Evolutionary conservation across 2,113 vertebrate genomes (phyloP), one percentile per base, ranked within the genome.

Genomic region (Oenanthe melanoleuca): DNA sequence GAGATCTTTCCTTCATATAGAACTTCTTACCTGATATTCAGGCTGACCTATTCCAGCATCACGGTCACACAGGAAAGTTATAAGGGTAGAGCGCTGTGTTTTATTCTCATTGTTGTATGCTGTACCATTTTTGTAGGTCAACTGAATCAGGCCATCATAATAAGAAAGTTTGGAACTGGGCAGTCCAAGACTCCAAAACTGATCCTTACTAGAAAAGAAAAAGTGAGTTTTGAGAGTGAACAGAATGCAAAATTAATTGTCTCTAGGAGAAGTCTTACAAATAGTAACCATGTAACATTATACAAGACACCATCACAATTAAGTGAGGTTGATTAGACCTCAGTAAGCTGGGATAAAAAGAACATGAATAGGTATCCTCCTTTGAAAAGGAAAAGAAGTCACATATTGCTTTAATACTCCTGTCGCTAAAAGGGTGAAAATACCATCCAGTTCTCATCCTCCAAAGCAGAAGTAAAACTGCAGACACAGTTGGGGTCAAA

Each of bases 61-160:
- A 23, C 18, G 98, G 92, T 99, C 99, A 75, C 99, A 99, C 6
- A 99, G 98, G 77, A 99, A 99, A 67, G 99, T 99, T 97, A 99
- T 99, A 47, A 98, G 97, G 0, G 99, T 98, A 55, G 99, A 97
- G 50, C 99, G 97, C 2, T 53, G 97, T 0, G 98, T 99, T 84
- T 98, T 98, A 13, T 97, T 90, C 17, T 95, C 60, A 49, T 99
- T 80, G 47, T 99, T 99, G 89, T 99, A 99, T 57, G 95, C 82
- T 6, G 98, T 98, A 38, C 99, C 99, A 4, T 98, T 98, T 52
- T 9, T 97, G 96, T 99, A 99, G 53, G 47, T 97, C 85, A 99
- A 80, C 95, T 99, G 98, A 96, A 99, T 98, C 95, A 99, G 97
- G 25, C 99, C 99, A 55, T 99, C 97, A 8, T 99, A 99, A 92